Base-by-base conservation (phyloP, 2,113 vertebrate species). In the Castor canadensis region DNA sequence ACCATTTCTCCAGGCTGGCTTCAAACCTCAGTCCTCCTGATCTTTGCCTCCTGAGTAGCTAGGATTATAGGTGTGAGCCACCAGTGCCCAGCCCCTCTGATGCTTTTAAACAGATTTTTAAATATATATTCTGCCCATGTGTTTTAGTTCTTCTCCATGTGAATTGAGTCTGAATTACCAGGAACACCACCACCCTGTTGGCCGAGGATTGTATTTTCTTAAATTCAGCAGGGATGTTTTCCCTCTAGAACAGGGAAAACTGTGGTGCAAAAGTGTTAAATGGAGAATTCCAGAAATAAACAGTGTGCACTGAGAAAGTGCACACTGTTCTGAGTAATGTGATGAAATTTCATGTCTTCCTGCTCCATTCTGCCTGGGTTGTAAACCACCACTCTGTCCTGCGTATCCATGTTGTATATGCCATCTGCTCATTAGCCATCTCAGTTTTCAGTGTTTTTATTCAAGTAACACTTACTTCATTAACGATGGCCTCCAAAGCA, bases 151-250 rank as follows among this genome's bases (percentile, higher is more conserved):
- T 45, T 82, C 67, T 71, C n/a, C 7, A 19, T 24, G 58, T 7
- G n/a, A 82, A 19, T 81, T 86, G 28, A 66, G 49, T 75, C 87
- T 91, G 81, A 73, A 82, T 93, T 87, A 83, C 9, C 54, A 87
- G 49, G 56, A 66, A 16, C 32, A 26, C 9, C 47, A 15, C 47
- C 16, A n/a, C 35, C 6, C 11, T 47, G 40, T 67, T 28, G 56
- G 49, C 49, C 66, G 75, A 81, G 38, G 66, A 56, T 40, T 89
- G 71, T 66, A 67, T 60, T 79, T 40, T 43, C 32, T 75, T 45
- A 40, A 91, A 71, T 69, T n/a, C n/a, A 66, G 60, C 52, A 66
- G 40, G 24, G 43, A 71, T 9, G 1, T 49, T 86, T 76, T 71
- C 40, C 49, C 66, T 91, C 66, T 77, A 12, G 60, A 82, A 88